Evolutionary conservation across 2,113 vertebrate species (phyloP).

Genomic region (Naja naja): DNA sequence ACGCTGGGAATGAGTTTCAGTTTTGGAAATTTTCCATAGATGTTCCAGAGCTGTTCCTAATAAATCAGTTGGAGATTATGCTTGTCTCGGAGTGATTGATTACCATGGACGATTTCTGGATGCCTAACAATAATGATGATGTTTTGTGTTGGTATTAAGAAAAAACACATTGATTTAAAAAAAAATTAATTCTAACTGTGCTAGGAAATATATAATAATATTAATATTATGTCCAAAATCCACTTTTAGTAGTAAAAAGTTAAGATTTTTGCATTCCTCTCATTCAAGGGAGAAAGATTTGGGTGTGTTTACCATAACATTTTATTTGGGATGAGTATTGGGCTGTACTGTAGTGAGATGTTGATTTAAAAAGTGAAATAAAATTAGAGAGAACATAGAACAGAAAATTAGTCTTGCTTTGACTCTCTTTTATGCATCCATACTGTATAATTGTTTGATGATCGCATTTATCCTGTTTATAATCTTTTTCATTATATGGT

Average conservation of each 20-base stretch:
- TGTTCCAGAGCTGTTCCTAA: no score
- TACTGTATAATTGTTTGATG: background rate
- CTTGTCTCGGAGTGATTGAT: no score
- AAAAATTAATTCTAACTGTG: background rate
- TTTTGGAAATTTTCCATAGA: no score
- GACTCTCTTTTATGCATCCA: background rate
- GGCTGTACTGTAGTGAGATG: background rate
- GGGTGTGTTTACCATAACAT: background rate
- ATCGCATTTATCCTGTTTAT: background rate
- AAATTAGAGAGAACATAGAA: background rate
- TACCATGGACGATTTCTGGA: no score
- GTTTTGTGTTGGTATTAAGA: background rate
- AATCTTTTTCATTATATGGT: background rate
- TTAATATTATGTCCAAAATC: background rate
- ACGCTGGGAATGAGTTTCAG: no score
- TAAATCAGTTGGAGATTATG: no score
- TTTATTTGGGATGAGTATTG: background rate
- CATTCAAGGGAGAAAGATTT: background rate
- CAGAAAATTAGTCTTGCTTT: background rate
- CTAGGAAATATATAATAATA: background rate
- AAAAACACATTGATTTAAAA: background rate
- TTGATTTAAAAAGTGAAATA: background rate
- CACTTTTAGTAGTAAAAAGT: background rate
- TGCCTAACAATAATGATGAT: no score
- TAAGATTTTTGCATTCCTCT: background rate